These are phyloP conservation scores for Montifringilla adamsi DNA, from an alignment of 2,113 vertebrate genomes.

Conservation along the genomic window DNA sequence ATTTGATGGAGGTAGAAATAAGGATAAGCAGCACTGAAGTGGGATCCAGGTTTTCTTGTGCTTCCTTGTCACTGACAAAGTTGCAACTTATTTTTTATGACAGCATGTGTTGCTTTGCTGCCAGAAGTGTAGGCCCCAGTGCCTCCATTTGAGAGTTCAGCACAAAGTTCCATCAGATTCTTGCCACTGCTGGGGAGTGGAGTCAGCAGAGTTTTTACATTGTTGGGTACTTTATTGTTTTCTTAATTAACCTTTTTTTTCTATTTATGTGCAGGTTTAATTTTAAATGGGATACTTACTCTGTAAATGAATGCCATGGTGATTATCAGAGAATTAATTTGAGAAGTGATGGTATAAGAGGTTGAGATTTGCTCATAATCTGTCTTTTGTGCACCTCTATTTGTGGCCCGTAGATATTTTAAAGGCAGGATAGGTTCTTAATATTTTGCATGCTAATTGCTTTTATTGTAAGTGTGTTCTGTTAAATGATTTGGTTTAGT, in stretches of 20 bases:
- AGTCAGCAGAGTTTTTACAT: constrained; percentile 42
- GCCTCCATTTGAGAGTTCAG: not conserved
- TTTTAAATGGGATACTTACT: constrained; percentile 54
- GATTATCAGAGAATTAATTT: constrained; percentile 67
- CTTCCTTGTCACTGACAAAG: not conserved
- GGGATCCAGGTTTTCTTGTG: not conserved
- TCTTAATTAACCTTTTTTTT: constrained; percentile 59
- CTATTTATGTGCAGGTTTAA: constrained; percentile 45
- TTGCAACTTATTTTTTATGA: not conserved
- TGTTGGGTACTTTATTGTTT: constrained; percentile 29
- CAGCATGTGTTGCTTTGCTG: not conserved
- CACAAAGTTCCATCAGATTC: not conserved
- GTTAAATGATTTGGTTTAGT: constrained; percentile 5
- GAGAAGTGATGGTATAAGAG: constrained; percentile 32
- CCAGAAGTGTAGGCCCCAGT: not conserved
- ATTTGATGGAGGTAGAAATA: constrained; percentile 15
- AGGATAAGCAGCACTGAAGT: not conserved
- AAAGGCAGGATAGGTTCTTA: constrained; percentile 34
- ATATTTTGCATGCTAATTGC: constrained; percentile 55
- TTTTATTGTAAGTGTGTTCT: constrained; percentile 35
- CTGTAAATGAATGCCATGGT: constrained; percentile 29
- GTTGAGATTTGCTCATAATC: constrained; percentile 43
- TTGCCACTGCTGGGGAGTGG: not conserved
- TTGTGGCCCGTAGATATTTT: constrained; percentile 38
- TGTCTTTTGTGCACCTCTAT: constrained; percentile 35